A percentile compares a stretch with the other conserved stretches of the same genome.
Conservation (phyloP, 2,888 invertebrate species). For the Oxytorus armatus region DNA sequence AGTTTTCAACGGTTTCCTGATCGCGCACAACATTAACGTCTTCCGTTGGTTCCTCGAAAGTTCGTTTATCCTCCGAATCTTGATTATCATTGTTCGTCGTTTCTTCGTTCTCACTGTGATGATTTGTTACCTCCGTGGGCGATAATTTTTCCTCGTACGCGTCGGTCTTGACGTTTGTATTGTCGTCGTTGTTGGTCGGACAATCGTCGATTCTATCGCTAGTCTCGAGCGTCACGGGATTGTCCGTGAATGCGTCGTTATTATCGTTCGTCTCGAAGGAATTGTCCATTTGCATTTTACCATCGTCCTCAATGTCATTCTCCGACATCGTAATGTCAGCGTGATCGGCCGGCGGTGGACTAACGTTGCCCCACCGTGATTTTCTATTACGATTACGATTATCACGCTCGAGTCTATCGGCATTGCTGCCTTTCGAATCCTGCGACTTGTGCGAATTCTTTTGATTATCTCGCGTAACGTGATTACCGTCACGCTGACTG, state of each 20-base stretch:
- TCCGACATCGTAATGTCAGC: slow-evolving; percentile 53
- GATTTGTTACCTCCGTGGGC: slow-evolving; percentile 23
- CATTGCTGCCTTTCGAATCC: slow-evolving; percentile 65
- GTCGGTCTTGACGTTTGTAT: background rate
- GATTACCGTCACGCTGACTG: slow-evolving; percentile 57
- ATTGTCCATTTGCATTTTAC: slow-evolving; percentile 57
- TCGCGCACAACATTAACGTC: slow-evolving; percentile 27
- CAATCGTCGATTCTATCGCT: slow-evolving; percentile 24
- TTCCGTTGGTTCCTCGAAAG: slow-evolving; percentile 35
- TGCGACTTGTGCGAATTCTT: slow-evolving; percentile 65
- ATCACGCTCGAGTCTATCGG: slow-evolving; percentile 53
- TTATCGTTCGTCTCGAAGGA: slow-evolving; percentile 46
- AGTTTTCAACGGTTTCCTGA: slow-evolving; percentile 1
- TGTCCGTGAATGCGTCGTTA: slow-evolving; percentile 24
- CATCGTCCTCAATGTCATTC: slow-evolving; percentile 60
- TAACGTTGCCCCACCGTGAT: slow-evolving; percentile 75
- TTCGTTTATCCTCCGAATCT: slow-evolving; percentile 34
- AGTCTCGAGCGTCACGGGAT: background rate
- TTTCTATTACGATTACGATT: slow-evolving; percentile 78
- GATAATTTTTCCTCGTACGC: slow-evolving; percentile 18
- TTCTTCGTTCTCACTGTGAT: slow-evolving; percentile 8
- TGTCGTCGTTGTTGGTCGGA: background rate
- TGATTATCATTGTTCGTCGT: slow-evolving; percentile 22
- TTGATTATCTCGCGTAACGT: slow-evolving; percentile 69
- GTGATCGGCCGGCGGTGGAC: slow-evolving; percentile 72